Base-by-base conservation (phyloP, 1,140 invertebrate genomes). In the Lordiphosa clarofinis region DNA sequence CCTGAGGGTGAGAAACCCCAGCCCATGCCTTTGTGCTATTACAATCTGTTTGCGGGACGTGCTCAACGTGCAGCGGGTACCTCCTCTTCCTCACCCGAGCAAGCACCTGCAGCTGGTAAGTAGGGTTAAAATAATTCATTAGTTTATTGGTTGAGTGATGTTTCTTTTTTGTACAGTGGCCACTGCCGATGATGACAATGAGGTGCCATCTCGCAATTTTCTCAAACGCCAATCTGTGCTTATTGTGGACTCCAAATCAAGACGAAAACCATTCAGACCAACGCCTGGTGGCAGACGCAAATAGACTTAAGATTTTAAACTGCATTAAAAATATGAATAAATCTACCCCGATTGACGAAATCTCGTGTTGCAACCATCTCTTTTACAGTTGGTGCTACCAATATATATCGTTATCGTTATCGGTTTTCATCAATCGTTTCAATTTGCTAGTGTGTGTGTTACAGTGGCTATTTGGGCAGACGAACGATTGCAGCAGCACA, bases 201-300 rank as follows among this genome's bases (percentile, higher is more conserved):
- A 96, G 86, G 93, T 96, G 39, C 94, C 95, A 0, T 94, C 95
- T 0, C 91, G 95, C 67, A 93, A 91, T 52, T 93, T 92, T 72
- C 89, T 97, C 33, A 96, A 96, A 89, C 90, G 94, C 59, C 95
- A 96, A 88, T 95, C 95, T 1, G 94, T 96, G 84, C 89, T 96
- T 4, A 93, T 96, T 21, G 92, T 96, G 10, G 95, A 96, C 87
- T 94, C 95, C 1, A 96, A 95, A 87, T 95, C 93, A 43, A 91
- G 95, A 40, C 91, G 94, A 50, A 95, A 95, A 89, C 93, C 92
- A 11, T 94, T 93, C 67, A 84, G 91, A 58, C 78, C 87, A 0
- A 49, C 78, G 19, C 86, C 87, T 11, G 86, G 62, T 5, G 81
- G 40, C 13, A 64, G 86, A 24, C 64, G 78, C 21, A 84, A 84